Percentiles rank a stretch among this genome's conserved stretches.
These are phyloP conservation scores for Caenorhabditis sp. DNA, from an alignment of 2,888 invertebrate genomes.

Conservation along the genomic window DNA sequence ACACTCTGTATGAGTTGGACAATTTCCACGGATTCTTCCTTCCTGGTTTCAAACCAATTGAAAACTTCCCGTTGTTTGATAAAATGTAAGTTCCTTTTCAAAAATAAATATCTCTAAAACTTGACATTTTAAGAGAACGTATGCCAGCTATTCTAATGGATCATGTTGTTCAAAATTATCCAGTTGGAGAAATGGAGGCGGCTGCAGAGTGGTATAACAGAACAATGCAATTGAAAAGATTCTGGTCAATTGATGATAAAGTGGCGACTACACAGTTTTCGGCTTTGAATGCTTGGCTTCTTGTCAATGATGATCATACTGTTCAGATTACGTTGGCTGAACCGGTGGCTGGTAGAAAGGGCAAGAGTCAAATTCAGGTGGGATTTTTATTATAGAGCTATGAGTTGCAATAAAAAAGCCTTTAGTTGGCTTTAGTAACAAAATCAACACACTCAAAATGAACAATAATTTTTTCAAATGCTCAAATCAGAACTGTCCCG, in stretches of 20 bases:
- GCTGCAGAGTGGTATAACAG: constrained; percentile 78
- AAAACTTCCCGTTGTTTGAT: constrained; percentile 40
- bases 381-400: no score
- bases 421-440: no score
- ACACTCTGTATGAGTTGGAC: constrained; percentile 74
- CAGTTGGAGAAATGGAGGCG: constrained; percentile 86
- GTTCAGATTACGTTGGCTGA: constrained; percentile 64
- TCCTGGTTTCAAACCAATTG: constrained; percentile 79
- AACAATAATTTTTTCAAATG: no score
- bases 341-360: constrained; percentile 47
- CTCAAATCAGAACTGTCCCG: no score
- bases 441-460: no score
- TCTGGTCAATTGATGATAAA: constrained; percentile 75
- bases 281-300: constrained; percentile 57
- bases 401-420: no score
- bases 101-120: no score
- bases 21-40: constrained; percentile 84
- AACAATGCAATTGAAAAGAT: constrained; percentile 72
- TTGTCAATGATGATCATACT: constrained; percentile 54
- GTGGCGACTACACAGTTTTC: constrained; percentile 56
- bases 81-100: constrained; percentile 47
- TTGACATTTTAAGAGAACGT: constrained; percentile 73
- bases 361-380: constrained; percentile 44
- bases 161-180: constrained; percentile 95
- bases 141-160: constrained; percentile 86